A percentile compares a stretch with the other conserved stretches of the same genome.
These are phyloP conservation scores for Pterostichus madidus DNA, from an alignment of 2,888 invertebrate genomes.

Conservation along the genomic window DNA sequence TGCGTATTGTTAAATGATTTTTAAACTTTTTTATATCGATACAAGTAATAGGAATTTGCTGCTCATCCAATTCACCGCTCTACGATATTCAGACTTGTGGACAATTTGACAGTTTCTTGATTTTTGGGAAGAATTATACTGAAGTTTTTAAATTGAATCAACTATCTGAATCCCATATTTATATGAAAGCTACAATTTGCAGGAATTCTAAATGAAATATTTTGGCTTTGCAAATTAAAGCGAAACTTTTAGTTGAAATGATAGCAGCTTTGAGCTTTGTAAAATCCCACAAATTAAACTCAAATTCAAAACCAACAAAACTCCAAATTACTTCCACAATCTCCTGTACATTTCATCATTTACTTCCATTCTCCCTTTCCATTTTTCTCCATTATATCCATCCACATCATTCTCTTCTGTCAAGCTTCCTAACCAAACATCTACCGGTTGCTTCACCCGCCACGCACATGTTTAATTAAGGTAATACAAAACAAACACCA, in stretches of 20 bases:
- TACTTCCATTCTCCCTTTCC: conserved; percentile 4
- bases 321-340: conserved; percentile 40
- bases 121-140: too few species aligned
- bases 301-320: conserved; percentile 44
- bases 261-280: conserved; percentile 29
- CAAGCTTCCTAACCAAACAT: conserved; percentile 17
- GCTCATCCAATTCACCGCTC: too few species aligned
- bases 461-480: conserved; percentile 21
- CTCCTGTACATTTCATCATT: not conserved
- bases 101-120: too few species aligned
- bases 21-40: too few species aligned
- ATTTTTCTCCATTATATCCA: conserved; percentile 30
- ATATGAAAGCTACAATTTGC: too few species aligned
- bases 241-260: conserved; percentile 9
- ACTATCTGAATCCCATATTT: too few species aligned
- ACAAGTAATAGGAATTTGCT: too few species aligned
- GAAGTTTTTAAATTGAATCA: too few species aligned
- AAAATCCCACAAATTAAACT: conserved; percentile 38
- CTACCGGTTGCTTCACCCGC: conserved; percentile 28
- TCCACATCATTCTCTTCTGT: not conserved
- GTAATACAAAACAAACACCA: conserved; percentile 37
- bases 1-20: too few species aligned
- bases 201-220: conserved; percentile 13
- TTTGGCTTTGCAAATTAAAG: conserved; percentile 4
- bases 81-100: too few species aligned